These are phyloP conservation scores for Scatophagus argus DNA, from an alignment of 2,113 vertebrate genomes.

Conservation along the genomic window DNA sequence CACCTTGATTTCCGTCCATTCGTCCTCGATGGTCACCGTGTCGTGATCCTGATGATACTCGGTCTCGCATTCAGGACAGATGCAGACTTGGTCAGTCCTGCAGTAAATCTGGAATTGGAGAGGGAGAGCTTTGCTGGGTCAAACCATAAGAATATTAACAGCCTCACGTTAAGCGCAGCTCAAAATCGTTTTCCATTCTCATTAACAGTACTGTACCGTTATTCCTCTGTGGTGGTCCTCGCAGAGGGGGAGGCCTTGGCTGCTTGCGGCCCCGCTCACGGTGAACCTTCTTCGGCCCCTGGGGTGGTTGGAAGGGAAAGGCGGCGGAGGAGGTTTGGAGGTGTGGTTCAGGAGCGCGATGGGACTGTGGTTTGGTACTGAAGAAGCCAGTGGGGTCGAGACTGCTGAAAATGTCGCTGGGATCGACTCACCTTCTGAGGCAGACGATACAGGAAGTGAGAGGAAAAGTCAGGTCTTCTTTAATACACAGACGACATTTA, in stretches of 20 bases:
- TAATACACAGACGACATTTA: no score
- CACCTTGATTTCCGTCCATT: constrained; percentile 77
- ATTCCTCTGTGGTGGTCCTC: constrained; percentile 60
- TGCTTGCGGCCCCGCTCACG: constrained; percentile 52
- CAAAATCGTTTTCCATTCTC: no score
- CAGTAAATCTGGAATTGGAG: constrained; percentile 73
- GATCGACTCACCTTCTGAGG: not conserved
- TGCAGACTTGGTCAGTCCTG: constrained; percentile 68
- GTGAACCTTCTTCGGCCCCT: constrained; percentile 69
- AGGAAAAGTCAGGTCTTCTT: not conserved
- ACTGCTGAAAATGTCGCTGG: not conserved
- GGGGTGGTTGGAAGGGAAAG: fast-evolving
- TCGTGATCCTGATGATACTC: constrained; percentile 71
- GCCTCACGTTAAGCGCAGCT: not conserved
- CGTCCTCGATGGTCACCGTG: constrained; percentile 60
- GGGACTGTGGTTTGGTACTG: constrained; percentile 40
- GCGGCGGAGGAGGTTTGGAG: not conserved
- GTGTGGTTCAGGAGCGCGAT: not conserved
- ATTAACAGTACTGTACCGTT: constrained; percentile 56
- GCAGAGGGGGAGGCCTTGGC: constrained; percentile 55
- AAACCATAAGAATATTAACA: not conserved
- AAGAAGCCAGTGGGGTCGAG: constrained; percentile 15
- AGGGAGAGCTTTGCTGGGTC: not conserved
- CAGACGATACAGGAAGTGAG: not conserved
- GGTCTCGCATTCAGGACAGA: constrained; percentile 75